Evolutionary conservation across 2,113 vertebrate species (phyloP).

Genomic region (Melozone crissalis): DNA sequence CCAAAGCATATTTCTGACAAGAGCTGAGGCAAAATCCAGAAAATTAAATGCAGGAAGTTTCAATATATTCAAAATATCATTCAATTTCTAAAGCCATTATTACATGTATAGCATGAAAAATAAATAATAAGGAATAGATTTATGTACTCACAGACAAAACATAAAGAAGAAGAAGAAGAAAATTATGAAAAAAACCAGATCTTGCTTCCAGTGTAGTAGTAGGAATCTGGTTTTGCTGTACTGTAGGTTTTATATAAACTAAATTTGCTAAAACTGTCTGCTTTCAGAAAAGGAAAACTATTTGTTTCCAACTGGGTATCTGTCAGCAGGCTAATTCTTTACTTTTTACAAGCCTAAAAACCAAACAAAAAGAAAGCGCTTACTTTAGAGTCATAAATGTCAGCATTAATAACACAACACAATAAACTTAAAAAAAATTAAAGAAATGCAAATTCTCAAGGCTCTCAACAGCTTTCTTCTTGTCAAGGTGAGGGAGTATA

Average conservation of each 20-base stretch:
- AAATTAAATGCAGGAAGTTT: not conserved
- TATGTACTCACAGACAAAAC: not conserved
- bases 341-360: not conserved
- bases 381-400: not conserved
- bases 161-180: not conserved
- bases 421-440: rapidly evolving
- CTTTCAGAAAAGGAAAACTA: not conserved
- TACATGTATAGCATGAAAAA: not conserved
- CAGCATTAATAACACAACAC: not conserved
- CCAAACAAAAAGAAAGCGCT: not conserved
- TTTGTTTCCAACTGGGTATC: not conserved
- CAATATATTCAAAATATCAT: not conserved
- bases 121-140: not conserved
- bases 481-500: not conserved
- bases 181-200: not conserved
- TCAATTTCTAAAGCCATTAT: not conserved
- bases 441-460: not conserved
- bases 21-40: not conserved
- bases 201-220: not conserved
- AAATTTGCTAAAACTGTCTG: not conserved
- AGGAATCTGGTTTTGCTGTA: not conserved
- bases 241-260: not conserved
- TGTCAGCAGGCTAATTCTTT: not conserved
- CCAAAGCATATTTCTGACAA: not conserved
- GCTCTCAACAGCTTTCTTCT: not conserved